These are phyloP conservation scores for Mungos mungo DNA, from an alignment of 2,113 vertebrate genomes.

Conservation along the genomic window DNA sequence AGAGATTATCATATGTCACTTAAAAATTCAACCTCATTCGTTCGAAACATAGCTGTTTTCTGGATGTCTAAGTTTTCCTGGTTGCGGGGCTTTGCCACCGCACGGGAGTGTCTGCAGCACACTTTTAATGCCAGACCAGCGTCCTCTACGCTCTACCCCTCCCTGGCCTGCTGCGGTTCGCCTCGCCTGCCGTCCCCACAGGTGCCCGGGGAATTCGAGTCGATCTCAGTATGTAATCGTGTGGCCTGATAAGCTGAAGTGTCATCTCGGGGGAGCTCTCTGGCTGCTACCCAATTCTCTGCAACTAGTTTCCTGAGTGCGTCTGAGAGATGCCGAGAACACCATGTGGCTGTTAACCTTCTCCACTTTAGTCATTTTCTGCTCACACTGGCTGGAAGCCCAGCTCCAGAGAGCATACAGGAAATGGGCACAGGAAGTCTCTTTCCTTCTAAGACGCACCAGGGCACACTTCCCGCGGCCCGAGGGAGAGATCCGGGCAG, in stretches of 20 bases:
- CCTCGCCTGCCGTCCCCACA: background rate
- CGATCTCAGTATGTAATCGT: constrained; percentile 5
- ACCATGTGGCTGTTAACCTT: background rate
- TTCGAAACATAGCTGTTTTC: background rate
- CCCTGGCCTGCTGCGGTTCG: background rate
- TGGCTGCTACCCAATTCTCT: background rate
- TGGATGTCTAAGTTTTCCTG: background rate
- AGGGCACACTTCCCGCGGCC: background rate
- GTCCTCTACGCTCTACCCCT: background rate
- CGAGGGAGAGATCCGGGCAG: background rate
- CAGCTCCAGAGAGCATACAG: background rate
- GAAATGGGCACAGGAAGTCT: background rate
- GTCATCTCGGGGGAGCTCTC: background rate
- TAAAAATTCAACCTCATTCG: constrained; percentile 23
- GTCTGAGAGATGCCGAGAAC: constrained; percentile 38
- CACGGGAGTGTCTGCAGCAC: background rate
- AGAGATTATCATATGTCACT: background rate
- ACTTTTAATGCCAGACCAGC: constrained; percentile 13
- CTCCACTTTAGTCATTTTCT: background rate
- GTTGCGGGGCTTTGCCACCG: background rate
- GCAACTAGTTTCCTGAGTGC: background rate
- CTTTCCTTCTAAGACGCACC: background rate
- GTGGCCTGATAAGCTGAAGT: background rate
- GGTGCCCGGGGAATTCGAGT: background rate
- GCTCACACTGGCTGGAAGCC: background rate